phyloP scores from a whole-genome alignment of 2,888 invertebrate species.

The Drosophila birchii region DNA sequence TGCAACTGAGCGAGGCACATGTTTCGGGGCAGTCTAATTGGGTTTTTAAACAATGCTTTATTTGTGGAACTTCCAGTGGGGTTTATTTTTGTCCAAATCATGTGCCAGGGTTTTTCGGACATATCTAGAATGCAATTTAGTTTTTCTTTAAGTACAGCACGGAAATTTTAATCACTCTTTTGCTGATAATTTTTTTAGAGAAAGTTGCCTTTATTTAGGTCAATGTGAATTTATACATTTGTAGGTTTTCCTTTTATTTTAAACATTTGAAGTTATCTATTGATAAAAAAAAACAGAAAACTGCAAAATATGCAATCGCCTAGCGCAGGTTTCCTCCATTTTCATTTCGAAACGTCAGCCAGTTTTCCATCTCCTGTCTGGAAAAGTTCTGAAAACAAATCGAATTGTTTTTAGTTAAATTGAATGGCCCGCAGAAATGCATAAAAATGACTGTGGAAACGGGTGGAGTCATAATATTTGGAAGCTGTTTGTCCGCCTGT shows the following conservation, averaged over 20 bases:
- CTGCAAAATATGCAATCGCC: background rate
- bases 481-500: slow-evolving; percentile 7
- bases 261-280: background rate
- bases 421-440: slow-evolving; percentile 30
- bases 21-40: slow-evolving; percentile 20
- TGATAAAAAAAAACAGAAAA: background rate
- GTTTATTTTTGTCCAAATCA: background rate
- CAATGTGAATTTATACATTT: background rate
- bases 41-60: slow-evolving; percentile 7
- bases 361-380: slow-evolving; percentile 44
- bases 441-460: slow-evolving; percentile 24
- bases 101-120: background rate
- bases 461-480: slow-evolving; percentile 29
- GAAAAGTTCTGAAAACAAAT: slow-evolving; percentile 18
- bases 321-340: background rate
- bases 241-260: background rate
- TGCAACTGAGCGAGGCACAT: slow-evolving; percentile 1
- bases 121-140: background rate
- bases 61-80: background rate
- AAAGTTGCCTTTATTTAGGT: background rate
- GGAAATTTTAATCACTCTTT: background rate
- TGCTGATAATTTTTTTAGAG: background rate
- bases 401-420: slow-evolving; percentile 32
- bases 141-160: background rate
- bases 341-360: slow-evolving; percentile 2